A percentile compares a stretch with the other conserved stretches of the same genome.
Conservation (phyloP, 1,140 invertebrate species). For the Coptotermes formosanus region DNA sequence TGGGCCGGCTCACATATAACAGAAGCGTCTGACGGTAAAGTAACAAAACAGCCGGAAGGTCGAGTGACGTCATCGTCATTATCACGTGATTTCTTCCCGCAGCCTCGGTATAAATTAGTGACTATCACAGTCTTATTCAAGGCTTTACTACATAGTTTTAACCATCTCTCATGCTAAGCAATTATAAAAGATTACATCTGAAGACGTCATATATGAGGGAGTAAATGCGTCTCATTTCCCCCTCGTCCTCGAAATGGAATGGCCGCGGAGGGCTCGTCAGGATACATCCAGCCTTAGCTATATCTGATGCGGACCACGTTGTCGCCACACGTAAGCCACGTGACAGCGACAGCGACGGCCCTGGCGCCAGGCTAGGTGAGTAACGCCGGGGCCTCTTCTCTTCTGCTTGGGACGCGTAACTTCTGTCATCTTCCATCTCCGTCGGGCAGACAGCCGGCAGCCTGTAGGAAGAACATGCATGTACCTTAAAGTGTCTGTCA, state of each 20-base stretch:
- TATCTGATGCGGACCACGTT: slow-evolving; percentile 52
- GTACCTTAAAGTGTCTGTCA: too few species aligned
- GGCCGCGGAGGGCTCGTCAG: slow-evolving; percentile 53
- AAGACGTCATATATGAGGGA: slow-evolving; percentile 76
- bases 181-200: slow-evolving; percentile 57
- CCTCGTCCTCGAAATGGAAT: slow-evolving; percentile 62
- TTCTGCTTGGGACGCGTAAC: neutral
- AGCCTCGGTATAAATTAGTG: too few species aligned
- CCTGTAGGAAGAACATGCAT: neutral
- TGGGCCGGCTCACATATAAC: too few species aligned
- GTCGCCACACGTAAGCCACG: neutral
- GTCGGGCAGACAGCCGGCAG: neutral
- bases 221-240: slow-evolving; percentile 74
- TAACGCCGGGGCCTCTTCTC: neutral
- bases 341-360: neutral
- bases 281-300: slow-evolving; percentile 60
- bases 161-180: neutral
- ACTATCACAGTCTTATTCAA: too few species aligned
- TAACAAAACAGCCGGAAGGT: too few species aligned
- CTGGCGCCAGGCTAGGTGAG: neutral
- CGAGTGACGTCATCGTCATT: too few species aligned
- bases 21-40: too few species aligned
- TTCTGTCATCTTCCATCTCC: neutral
- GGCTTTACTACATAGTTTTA: too few species aligned
- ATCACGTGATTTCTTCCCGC: too few species aligned